Evolutionary conservation across 2,797 vertebrate genomes (phyloP).

Genomic region (Synaphobranchus kaupii): DNA sequence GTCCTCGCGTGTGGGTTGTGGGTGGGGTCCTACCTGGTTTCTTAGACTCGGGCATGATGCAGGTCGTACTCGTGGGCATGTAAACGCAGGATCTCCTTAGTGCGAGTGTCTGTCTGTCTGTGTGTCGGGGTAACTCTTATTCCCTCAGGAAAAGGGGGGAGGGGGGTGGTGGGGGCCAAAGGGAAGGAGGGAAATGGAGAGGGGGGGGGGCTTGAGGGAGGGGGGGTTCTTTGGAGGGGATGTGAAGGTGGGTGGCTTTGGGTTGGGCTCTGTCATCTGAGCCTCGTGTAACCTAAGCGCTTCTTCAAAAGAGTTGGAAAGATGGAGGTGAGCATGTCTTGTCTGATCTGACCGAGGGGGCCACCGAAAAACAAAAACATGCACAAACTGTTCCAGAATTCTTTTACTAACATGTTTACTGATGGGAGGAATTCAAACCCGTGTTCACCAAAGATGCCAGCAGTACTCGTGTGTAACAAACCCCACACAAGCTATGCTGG

Average conservation of each 20-base stretch:
- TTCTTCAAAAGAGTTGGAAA: slow-evolving; percentile 51
- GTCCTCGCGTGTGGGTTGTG: not conserved
- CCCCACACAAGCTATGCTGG: not conserved
- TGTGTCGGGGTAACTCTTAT: slow-evolving; percentile 63
- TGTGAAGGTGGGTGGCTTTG: slow-evolving; percentile 29
- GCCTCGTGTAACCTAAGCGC: slow-evolving; percentile 41
- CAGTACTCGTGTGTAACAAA: not conserved
- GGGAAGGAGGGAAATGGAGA: slow-evolving; percentile 15
- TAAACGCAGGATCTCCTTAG: slow-evolving; percentile 32
- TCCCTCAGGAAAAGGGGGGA: slow-evolving; percentile 49
- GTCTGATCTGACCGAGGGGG: slow-evolving; percentile 31
- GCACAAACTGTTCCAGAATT: slow-evolving; percentile 35
- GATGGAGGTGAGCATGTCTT: slow-evolving; percentile 46
- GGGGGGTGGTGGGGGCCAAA: slow-evolving; percentile 17
- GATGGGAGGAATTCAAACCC: not conserved
- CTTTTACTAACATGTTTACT: not conserved
- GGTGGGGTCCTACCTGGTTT: slow-evolving; percentile 66
- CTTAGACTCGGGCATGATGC: slow-evolving; percentile 64
- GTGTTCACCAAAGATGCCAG: not conserved
- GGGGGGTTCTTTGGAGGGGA: slow-evolving; percentile 39
- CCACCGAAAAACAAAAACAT: slow-evolving; percentile 31
- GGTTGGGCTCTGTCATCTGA: slow-evolving; percentile 59
- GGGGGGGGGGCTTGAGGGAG: slow-evolving; percentile 23
- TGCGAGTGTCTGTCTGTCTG: slow-evolving; percentile 19
- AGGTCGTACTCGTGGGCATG: slow-evolving; percentile 39